A percentile compares a stretch with the other conserved stretches of the same genome.
phyloP scores from a whole-genome alignment of 1,140 invertebrate species.

The Ceratina australensis region DNA sequence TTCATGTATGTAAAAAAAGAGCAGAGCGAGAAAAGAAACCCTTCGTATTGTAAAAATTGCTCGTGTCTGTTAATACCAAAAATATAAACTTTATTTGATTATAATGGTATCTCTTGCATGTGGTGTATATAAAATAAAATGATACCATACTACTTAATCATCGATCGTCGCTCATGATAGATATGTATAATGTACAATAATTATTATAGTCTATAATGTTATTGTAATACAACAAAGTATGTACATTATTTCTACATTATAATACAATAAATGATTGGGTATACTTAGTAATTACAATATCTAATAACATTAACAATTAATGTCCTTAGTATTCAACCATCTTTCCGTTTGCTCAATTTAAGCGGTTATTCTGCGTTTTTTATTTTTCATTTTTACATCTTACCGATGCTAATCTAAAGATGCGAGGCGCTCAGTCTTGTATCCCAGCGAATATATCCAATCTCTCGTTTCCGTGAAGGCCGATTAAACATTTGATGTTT shows the following conservation, averaged over 20 bases:
- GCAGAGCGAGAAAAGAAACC: slow-evolving; percentile 11
- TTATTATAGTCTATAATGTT: slow-evolving; percentile 54
- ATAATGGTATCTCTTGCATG: slow-evolving; percentile 62
- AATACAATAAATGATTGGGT: slow-evolving; percentile 63
- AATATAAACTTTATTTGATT: slow-evolving; percentile 78
- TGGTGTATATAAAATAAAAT: slow-evolving; percentile 72
- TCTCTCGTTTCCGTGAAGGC: slow-evolving; percentile 48
- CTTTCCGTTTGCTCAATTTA: slow-evolving; percentile 22
- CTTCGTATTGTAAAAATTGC: slow-evolving; percentile 49
- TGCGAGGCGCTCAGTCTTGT: slow-evolving; percentile 72
- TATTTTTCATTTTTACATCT: slow-evolving; percentile 30
- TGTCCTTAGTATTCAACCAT: slow-evolving; percentile 46
- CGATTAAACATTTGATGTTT: slow-evolving; percentile 28
- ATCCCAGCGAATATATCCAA: slow-evolving; percentile 56
- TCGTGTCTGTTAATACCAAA: slow-evolving; percentile 69
- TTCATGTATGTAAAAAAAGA: not conserved
- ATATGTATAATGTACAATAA: slow-evolving; percentile 62
- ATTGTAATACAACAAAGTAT: slow-evolving; percentile 69
- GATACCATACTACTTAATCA: slow-evolving; percentile 61
- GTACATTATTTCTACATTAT: slow-evolving; percentile 70
- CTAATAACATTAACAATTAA: slow-evolving; percentile 65
- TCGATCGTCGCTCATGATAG: slow-evolving; percentile 59
- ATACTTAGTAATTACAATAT: slow-evolving; percentile 58
- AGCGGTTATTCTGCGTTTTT: slow-evolving; percentile 5
- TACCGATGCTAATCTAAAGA: slow-evolving; percentile 54